Base-by-base conservation (phyloP, 2,888 invertebrate species). In the Polylopha cassiicola region DNA sequence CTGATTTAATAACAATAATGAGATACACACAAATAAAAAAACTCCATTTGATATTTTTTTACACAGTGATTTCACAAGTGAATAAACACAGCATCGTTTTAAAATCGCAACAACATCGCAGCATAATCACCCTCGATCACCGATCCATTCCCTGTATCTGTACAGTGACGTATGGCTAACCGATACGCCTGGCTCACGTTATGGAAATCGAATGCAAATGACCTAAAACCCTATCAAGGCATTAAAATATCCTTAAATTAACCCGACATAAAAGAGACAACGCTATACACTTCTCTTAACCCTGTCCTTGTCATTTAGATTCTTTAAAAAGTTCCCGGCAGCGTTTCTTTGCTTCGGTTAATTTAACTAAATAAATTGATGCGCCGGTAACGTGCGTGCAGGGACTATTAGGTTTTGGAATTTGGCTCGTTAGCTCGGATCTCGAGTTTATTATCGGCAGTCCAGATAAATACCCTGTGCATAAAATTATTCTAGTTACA, bases 151-250 rank as follows among this genome's bases (percentile, higher is more conserved):
- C 51, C 56, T 55, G 63, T 75, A 75, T 74, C 74, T 72, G 47
- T 49, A 70, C 75, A 78, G 81, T 84, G 84, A 84, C 79, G 82
- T 84, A 85, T 81, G 75, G 68, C 57, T 61, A 41, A 53, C 55
- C 67, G 84, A 81, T 81, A 82, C 78, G 70, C 69, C 72, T 53
- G 69, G 58, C 47, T 65, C 53, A 62, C 72, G 72, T 74, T 84
- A 86, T 85, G 84, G 80, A 82, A 81, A 85, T 84, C 65, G 70
- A 72, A 85, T 85, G 85, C 84, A 84, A 85, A 86, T 85, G 73
- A 65, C 64, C 65, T 67, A n/a, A n/a, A n/a, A n/a, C n/a, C n/a
- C n/a, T n/a, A n/a, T n/a, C n/a, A n/a, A n/a, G n/a, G n/a, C n/a
- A n/a, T n/a, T n/a, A n/a, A n/a, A n/a, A n/a, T n/a, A n/a, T n/a